These are phyloP conservation scores for Hydractinia echinata DNA, from an alignment of 30 jellyfish, hydroid and myxozoan species.

Conservation along the genomic window DNA sequence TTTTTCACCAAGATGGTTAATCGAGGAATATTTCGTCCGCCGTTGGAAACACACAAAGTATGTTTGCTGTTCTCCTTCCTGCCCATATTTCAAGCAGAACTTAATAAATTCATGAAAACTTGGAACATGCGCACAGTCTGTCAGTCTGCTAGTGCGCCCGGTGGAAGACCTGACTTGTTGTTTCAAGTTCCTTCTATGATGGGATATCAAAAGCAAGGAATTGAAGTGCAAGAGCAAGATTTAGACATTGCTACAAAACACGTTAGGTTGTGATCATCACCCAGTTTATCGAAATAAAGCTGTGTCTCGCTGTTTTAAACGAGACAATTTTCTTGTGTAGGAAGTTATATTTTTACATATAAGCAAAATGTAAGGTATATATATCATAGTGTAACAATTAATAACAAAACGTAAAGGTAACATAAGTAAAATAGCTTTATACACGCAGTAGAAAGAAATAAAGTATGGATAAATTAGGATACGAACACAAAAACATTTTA, in stretches of 20 bases:
- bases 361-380: too few species aligned
- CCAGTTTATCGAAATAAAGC: conserved; percentile 30
- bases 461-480: too few species aligned
- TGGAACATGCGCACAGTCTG: too few species aligned
- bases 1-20: conserved; percentile 21
- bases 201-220: conserved; percentile 26
- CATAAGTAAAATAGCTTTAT: too few species aligned
- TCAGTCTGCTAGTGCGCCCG: conserved; percentile 31
- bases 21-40: conserved; percentile 1
- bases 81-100: conserved; percentile 28
- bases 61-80: conserved; percentile 24
- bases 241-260: conserved; percentile 23
- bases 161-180: conserved; percentile 25
- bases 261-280: conserved; percentile 13
- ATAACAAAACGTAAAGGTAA: too few species aligned
- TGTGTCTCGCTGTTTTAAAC: conserved; percentile 1
- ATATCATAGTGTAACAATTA: too few species aligned
- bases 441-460: too few species aligned
- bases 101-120: too few species aligned
- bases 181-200: conserved; percentile 20
- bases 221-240: neutral
- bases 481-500: too few species aligned
- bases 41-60: conserved; percentile 31
- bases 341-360: too few species aligned
- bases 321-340: too few species aligned